Evolutionary conservation across 2,888 invertebrate genomes (phyloP), one percentile per base, ranked within the genome.

Genomic region (Troglohyphantes excavatus): DNA sequence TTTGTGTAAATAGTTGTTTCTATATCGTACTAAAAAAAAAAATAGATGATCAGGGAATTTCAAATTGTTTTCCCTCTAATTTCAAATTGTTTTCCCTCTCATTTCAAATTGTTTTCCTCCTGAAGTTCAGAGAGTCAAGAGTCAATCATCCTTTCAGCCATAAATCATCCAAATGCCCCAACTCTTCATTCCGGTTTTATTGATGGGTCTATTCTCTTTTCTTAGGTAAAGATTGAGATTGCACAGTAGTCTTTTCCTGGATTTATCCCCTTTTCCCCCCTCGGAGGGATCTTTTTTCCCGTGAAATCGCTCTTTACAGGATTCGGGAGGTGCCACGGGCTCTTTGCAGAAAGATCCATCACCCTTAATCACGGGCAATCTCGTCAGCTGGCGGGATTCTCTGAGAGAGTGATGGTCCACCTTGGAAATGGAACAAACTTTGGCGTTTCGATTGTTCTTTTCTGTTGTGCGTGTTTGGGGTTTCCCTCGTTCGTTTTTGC

Each of bases 321-420:
- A 46, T 46, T 72, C 46, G 43, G 46, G 46, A 27, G 53, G 39
- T 67, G 67, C 67, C 79, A 27, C 33, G 19, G 46, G 39, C 23
- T 67, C 27, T 27, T 33, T 39, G 27, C 19, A 17, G 19, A 19
- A 43, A 43, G 79, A 79, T 79, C 67, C 39, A 79, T 79, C 79
- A 79, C 39, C 26, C 26, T 26, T 43, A 79, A 79, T 79, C 79
- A 19, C 75, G 46, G 33, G 29, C 19, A 33, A 21, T 61, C 61
- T 76, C 61, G 75, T 59, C 75, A 61, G 21, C 61, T 61, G 75
- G 29, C 59, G 21, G 19, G 59, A 29, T 59, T 76, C 61, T 26
- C 61, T 13, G 59, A 29, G 46, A 46, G 19, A 29, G 13, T 1
- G 39, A 39, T 39, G 9, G 39, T n/a, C n/a, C n/a, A n/a, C 33